Evolutionary conservation across 2,888 invertebrate species (phyloP).

Genomic region (Linyphia triangularis): DNA sequence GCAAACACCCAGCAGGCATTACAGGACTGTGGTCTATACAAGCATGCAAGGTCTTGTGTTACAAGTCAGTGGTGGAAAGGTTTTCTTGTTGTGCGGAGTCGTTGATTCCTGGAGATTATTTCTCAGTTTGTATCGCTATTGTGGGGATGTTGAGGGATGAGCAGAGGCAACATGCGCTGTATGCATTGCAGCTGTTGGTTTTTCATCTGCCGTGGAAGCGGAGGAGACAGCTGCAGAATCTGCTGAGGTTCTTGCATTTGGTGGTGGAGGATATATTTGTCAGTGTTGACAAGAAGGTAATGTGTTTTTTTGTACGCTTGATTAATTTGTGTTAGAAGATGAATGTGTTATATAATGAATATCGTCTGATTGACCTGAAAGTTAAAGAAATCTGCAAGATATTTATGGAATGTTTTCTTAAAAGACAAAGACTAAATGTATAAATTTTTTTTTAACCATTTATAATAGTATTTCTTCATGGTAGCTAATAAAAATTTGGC

Average conservation of each 20-base stretch:
- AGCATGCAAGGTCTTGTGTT: conserved; percentile 72
- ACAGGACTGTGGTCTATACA: conserved; percentile 71
- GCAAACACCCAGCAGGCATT: conserved; percentile 59
- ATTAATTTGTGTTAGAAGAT: background rate
- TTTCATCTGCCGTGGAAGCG: conserved; percentile 64
- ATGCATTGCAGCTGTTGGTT: conserved; percentile 62
- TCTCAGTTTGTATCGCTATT: conserved; percentile 63
- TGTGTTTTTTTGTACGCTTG: background rate
- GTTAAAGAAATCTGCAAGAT: background rate
- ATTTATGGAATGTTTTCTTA: background rate
- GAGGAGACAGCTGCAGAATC: conserved; percentile 56
- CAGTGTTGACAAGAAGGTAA: conserved; percentile 72
- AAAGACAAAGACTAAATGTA: too few relatives aligned
- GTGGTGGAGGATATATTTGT: conserved; percentile 72
- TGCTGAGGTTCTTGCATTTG: conserved; percentile 67
- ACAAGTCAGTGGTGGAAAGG: conserved; percentile 61
- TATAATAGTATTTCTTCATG: too few relatives aligned
- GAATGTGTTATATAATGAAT: background rate
- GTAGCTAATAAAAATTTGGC: too few relatives aligned
- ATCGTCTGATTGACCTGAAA: background rate
- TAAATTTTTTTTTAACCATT: too few relatives aligned
- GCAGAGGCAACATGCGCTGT: conserved; percentile 34
- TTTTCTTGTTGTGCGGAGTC: conserved; percentile 57
- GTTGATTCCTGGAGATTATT: conserved; percentile 67
- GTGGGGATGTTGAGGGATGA: conserved; percentile 55